Evolutionary conservation across 2,113 vertebrate species (phyloP).

Genomic region (Salvelinus fontinalis): DNA sequence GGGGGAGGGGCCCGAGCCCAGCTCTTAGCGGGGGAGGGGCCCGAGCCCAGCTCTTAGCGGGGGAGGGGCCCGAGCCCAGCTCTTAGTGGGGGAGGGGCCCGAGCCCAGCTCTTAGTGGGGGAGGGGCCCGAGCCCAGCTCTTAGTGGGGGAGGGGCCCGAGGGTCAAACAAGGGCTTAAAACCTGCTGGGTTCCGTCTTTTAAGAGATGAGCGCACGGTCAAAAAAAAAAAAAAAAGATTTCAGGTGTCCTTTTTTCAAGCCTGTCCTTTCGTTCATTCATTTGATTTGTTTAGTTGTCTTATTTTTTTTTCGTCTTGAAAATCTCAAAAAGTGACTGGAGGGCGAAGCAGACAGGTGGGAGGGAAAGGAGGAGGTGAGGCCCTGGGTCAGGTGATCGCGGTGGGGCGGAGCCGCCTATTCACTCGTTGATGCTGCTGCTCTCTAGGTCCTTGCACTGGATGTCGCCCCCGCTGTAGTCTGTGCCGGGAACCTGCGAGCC

Average conservation of each 20-base stretch:
- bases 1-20: too few species aligned
- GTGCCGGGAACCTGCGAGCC: constrained; percentile 93
- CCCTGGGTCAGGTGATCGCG: constrained; percentile 67
- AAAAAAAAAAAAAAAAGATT: constrained; percentile 43
- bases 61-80: not conserved
- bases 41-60: constrained; percentile 41
- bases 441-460: constrained; percentile 95
- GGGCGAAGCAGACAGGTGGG: constrained; percentile 68
- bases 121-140: too few species aligned
- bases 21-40: too few species aligned
- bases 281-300: not conserved
- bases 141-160: not conserved
- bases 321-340: constrained; percentile 70
- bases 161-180: constrained; percentile 50
- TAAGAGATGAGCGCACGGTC: constrained; percentile 71
- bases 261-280: constrained; percentile 51
- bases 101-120: too few species aligned
- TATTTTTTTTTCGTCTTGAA: constrained; percentile 35
- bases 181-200: constrained; percentile 58
- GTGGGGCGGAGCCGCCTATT: constrained; percentile 48
- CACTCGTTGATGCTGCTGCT: constrained; percentile 92
- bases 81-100: too few species aligned
- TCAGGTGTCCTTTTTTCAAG: constrained; percentile 68
- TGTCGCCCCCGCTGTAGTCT: constrained; percentile 88
- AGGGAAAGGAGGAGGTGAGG: constrained; percentile 73